Base-by-base conservation (phyloP, 2,113 vertebrate genomes). In the Octodon degus region DNA sequence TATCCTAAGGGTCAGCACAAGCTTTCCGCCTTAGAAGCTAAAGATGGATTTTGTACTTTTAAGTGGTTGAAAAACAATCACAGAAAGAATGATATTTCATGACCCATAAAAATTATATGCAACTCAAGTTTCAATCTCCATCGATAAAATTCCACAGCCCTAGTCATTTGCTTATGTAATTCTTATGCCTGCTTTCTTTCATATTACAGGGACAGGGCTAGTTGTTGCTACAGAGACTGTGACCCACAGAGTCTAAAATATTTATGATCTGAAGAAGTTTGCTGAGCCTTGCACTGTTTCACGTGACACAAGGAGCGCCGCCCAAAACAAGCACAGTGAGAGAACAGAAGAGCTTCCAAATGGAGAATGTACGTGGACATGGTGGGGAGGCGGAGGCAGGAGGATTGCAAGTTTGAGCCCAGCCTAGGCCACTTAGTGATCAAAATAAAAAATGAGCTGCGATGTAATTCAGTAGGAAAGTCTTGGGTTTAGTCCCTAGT, bases 1-100 rank as follows among this genome's bases (percentile, higher is more conserved):
- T 90, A 53, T 55, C 43, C 40, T 68, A 32, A 55, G 74, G 90
- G 84, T 96, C 76, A 94, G 96, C 40, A 72, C 67, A 40, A 97
- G 76, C 81, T 83, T 94, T 87, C 53, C 6, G 60, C 19, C 30
- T 94, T 70, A 87, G 77, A 94, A 86, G 24, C 47, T 80, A 90
- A 88, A 82, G 77, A 72, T 81, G 7, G 0, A 53, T 77, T 97
- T 90, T 76, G 11, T 11, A 37, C 63, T 84, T 90, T 86, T 68
- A 91, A 86, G 20, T 53, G 47, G 53, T 32, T 95, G 74, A 34
- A 50, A 67, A 91, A 83, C 65, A 82, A 27, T 63, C 25, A 19
- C 50, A 53, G 68, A 37, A 87, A 93, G 86, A 79, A 58, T 14
- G 58, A 37, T 60, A 76, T 80, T 74, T 89, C 34, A 79, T 93